Percentiles rank a stretch among this genome's conserved stretches.
These are phyloP conservation scores for Dynastes maya DNA, from an alignment of 2,888 invertebrate genomes.

Conservation along the genomic window DNA sequence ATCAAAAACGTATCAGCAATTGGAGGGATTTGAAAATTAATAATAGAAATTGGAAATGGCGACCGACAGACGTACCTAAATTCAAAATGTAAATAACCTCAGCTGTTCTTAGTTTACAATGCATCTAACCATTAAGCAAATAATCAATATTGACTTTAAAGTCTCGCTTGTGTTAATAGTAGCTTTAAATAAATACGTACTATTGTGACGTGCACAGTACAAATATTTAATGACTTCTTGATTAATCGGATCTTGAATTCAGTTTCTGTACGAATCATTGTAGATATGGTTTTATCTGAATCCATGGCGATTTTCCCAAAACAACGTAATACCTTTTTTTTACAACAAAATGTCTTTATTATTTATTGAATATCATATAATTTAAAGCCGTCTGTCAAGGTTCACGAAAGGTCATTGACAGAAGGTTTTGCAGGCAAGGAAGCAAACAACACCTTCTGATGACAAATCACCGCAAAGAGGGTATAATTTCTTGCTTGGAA, in stretches of 20 bases:
- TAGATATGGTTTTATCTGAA: neutral
- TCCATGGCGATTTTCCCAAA: too few relatives aligned
- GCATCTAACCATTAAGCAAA: neutral
- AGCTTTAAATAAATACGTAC: neutral
- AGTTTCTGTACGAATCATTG: neutral
- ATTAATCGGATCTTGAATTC: neutral
- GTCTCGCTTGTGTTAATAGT: neutral
- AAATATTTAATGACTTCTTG: neutral
- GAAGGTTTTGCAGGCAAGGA: too few relatives aligned
- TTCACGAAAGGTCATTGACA: neutral
- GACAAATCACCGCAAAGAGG: too few relatives aligned
- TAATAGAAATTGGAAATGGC: neutral
- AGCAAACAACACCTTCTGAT: too few relatives aligned
- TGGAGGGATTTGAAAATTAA: neutral
- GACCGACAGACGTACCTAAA: neutral
- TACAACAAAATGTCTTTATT: neutral
- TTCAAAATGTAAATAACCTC: neutral
- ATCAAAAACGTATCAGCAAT: neutral
- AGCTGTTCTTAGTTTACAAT: neutral
- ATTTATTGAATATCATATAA: neutral
- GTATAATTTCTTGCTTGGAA: too few relatives aligned
- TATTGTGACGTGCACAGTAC: neutral
- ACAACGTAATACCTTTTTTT: neutral
- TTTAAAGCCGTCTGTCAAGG: neutral
- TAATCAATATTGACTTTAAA: slow-evolving; percentile 19